A percentile compares a stretch with the other conserved stretches of the same genome.
Conservation (phyloP, 1,140 invertebrate species). For the Tetraneura akinire region DNA sequence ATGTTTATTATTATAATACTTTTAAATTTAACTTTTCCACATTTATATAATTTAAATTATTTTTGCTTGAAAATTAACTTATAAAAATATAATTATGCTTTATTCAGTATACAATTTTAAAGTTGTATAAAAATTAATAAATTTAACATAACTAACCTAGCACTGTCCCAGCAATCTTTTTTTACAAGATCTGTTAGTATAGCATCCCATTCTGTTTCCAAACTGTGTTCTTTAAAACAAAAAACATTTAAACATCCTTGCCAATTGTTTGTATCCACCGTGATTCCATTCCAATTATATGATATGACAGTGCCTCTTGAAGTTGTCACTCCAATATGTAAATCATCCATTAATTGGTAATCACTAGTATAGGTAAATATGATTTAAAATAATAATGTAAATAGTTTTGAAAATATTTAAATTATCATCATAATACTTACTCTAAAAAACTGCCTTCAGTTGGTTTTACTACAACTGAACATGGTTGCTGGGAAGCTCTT, state of each 20-base stretch:
- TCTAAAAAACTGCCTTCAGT: constrained; percentile 79
- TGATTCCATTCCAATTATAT: constrained; percentile 74
- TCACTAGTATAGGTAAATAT: constrained; percentile 62
- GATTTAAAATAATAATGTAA: background rate
- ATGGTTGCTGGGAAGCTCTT: constrained; percentile 71
- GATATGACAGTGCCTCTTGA: constrained; percentile 74
- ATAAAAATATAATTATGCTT: too few species aligned
- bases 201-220: constrained; percentile 76
- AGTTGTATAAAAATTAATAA: background rate
- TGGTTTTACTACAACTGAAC: constrained; percentile 75
- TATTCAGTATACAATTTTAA: too few species aligned
- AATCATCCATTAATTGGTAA: constrained; percentile 75
- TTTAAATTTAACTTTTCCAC: too few species aligned
- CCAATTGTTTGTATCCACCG: constrained; percentile 64
- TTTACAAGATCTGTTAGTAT: constrained; percentile 67
- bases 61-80: too few species aligned
- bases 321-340: constrained; percentile 80
- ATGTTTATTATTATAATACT: too few species aligned
- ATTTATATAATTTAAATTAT: too few species aligned
- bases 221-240: constrained; percentile 62
- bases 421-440: constrained; percentile 61
- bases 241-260: constrained; percentile 72
- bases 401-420: background rate
- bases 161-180: constrained; percentile 67
- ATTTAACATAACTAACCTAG: constrained; percentile 58